Evolutionary conservation across 1,140 invertebrate species (phyloP), one percentile per base, ranked within the genome.

Genomic region (Heliconius eleuchia): DNA sequence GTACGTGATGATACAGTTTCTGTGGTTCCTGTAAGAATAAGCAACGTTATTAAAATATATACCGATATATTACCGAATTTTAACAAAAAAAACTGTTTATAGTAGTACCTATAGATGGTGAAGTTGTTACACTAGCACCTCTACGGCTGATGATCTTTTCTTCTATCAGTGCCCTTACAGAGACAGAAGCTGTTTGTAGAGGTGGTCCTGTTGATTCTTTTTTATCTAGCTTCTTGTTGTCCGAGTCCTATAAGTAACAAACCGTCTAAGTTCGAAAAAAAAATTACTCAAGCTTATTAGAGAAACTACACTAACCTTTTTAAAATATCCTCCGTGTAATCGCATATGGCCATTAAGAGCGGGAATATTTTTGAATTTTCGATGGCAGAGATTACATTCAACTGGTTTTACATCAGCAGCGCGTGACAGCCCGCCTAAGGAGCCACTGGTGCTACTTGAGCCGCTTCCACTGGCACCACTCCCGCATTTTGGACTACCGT

Each of bases 331-430:
- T 19, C 99, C 99, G 94, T 99, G 98, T 34, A 99, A 95, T 85
- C 99, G 95, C 98, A 99, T 99, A 90, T 99, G 98, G 19, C 99
- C 98, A 95, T 99, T 99, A 46, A 99, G 96, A 23, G 98, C 99
- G 9, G 98, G 98, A 91, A 99, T 97, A 93, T 99, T 99, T 95
- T 99, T 99, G 94, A 99, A 99, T 92, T 98, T 97, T 73, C 98
- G 96, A 92, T 98, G 97, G 91, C 99, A 99, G 57, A 99, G 96
- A 94, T 98, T 98, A 93, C 99, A 99, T 92, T 98, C 98, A 34
- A 99, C 98, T 37, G 98, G 98, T 89, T 98, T 98, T 46, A 86
- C 83, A n/a, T 93, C 92, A 19, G 81, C 84, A 2, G 84, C 42
- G 2, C 88, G 85, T 13, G 80, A 75, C 11, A 79, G 71, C 16